These are phyloP conservation scores for Nineta flava DNA, from an alignment of 2,888 invertebrate genomes.

Conservation along the genomic window DNA sequence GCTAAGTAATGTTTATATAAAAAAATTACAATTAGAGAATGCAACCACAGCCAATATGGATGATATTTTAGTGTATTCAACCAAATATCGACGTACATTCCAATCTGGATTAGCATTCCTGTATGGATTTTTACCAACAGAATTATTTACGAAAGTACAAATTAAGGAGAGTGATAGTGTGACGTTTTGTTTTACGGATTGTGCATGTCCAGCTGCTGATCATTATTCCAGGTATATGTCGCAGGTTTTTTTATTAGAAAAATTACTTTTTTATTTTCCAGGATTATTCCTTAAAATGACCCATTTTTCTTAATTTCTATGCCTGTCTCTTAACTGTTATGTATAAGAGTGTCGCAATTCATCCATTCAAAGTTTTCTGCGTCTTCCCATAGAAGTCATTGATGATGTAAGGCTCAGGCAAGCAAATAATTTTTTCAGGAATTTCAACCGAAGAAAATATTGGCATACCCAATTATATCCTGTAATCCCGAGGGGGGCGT, in stretches of 20 bases:
- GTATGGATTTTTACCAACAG: conserved; percentile 51
- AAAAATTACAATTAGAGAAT: conserved; percentile 28
- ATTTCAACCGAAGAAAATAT: too few relatives aligned
- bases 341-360: too few relatives aligned
- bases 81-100: conserved; percentile 75
- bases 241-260: too few relatives aligned
- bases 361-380: too few relatives aligned
- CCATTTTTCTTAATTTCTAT: not conserved
- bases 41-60: conserved; percentile 25
- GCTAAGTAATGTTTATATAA: conserved; percentile 40
- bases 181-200: conserved; percentile 73
- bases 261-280: conserved; percentile 22
- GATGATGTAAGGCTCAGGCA: too few relatives aligned
- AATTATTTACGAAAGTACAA: conserved; percentile 45
- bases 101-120: conserved; percentile 75
- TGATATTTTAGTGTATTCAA: conserved; percentile 58
- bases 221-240: conserved; percentile 32
- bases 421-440: too few relatives aligned
- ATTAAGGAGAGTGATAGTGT: conserved; percentile 66
- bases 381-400: too few relatives aligned
- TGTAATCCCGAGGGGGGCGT: too few relatives aligned
- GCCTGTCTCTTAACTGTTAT: too few relatives aligned
- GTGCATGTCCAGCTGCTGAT: conserved; percentile 60
- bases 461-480: too few relatives aligned
- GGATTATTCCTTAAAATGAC: conserved; percentile 13